Evolutionary conservation across 2,797 vertebrate species (phyloP).

Genomic region (Knipowitschia caucasica): DNA sequence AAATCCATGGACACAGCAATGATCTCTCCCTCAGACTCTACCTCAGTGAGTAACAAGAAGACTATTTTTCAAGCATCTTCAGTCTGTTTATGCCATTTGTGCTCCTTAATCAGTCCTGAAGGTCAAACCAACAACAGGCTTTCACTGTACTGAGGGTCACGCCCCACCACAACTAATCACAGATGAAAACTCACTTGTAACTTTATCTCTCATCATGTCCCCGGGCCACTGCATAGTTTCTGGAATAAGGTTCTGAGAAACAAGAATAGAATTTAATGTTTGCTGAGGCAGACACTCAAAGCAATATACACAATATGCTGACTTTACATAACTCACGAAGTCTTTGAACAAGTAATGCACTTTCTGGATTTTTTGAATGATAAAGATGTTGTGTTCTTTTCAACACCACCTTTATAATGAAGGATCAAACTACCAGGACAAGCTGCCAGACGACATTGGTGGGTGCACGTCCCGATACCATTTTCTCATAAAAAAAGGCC

Average conservation of each 20-base stretch:
- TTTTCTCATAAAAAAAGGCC: background rate
- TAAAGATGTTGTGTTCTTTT: background rate
- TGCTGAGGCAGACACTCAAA: background rate
- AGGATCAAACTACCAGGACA: background rate
- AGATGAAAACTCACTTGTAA: constrained; percentile 6
- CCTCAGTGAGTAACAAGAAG: background rate
- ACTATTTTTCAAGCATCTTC: constrained; percentile 8
- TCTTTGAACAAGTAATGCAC: background rate
- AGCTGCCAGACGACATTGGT: too few species aligned
- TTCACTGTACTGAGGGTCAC: constrained; percentile 3
- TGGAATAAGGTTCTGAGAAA: background rate
- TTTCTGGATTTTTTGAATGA: background rate
- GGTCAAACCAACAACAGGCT: constrained; percentile 33
- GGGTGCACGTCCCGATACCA: too few species aligned
- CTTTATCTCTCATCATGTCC: constrained; percentile 13
- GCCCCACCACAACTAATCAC: constrained; percentile 1
- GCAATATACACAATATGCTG: background rate
- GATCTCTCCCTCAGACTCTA: too few species aligned
- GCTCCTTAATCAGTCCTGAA: constrained; percentile 20
- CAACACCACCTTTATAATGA: background rate
- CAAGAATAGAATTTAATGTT: background rate
- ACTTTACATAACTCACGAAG: background rate
- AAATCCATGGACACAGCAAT: too few species aligned
- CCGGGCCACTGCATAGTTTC: background rate
- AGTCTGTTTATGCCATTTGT: constrained; percentile 11